Evolutionary conservation across 2,797 vertebrate species (phyloP), one percentile per base, ranked within the genome.

Genomic region (Taeniopygia guttata): DNA sequence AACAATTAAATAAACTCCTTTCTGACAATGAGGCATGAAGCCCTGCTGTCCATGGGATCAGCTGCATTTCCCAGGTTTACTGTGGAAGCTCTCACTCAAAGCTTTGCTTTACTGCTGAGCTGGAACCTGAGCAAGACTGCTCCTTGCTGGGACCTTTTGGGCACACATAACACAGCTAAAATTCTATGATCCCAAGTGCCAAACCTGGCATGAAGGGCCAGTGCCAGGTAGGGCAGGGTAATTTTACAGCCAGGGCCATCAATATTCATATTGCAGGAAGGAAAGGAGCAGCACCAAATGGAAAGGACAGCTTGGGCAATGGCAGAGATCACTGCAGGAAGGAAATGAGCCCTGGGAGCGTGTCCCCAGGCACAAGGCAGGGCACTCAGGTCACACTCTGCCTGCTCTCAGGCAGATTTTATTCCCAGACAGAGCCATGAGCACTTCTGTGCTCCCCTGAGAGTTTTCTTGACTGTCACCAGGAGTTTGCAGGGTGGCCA

Each of bases 101-200:
- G 10, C 34, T 67, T 46, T 76, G 13, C 29, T 79, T 76, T 23
- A 25, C 13, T 49, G 25, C 43, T 32, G 29, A 40, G 55, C 42
- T 70, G 60, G 49, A 89, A 80, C 20, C 36, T 6, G 27, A 82
- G 51, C 43, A 56, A 52, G 30, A 30, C 25, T 69, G 66, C 45
- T 81, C 26, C n/a, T 86, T 70, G 42, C 43, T 43, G 55, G 12
- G 16, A 13, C 22, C 34, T 85, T 56, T 40, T 43, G n/a, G 73
- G 56, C 11, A 6, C 4, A 7, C 26, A 26, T 4, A 38, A 64
- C 0, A 0, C 34, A 59, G 18, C 18, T 45, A n/a, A 38, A 90
- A 9, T 20, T 69, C 46, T 3, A 3, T 1, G 1, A 63, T n/a
- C 30, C 13, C 9, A 56, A 17, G 25, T 22, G 21, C 62, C 56